A percentile compares a stretch with the other conserved stretches of the same genome.
Conservation (phyloP, 2,888 invertebrate genomes). For the Aleiodes leptofemur region DNA sequence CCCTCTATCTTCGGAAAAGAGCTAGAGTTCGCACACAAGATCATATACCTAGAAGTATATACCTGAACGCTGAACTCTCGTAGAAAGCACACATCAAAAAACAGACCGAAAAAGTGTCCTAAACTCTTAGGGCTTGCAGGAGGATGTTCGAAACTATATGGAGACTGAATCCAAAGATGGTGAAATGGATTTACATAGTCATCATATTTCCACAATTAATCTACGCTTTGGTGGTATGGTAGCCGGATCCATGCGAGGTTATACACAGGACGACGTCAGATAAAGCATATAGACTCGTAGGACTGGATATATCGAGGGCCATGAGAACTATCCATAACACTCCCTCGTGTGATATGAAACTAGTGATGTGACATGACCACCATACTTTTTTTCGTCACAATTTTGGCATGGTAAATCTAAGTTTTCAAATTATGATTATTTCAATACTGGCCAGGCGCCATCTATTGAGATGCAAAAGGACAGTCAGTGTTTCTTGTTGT, state of each 20-base stretch:
- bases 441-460: too few relatives aligned
- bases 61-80: constrained; percentile 34
- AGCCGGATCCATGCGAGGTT: constrained; percentile 25
- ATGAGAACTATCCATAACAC: too few relatives aligned
- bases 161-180: constrained; percentile 49
- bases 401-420: too few relatives aligned
- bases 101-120: constrained; percentile 30
- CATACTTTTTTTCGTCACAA: too few relatives aligned
- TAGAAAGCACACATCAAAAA: constrained; percentile 34
- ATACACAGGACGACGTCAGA: constrained; percentile 7
- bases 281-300: constrained; percentile 37
- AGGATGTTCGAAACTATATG: constrained; percentile 48
- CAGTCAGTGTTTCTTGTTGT: too few relatives aligned
- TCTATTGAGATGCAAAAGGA: too few relatives aligned
- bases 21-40: not conserved
- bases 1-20: too few relatives aligned
- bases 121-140: constrained; percentile 41
- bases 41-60: constrained; percentile 27
- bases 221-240: constrained; percentile 46
- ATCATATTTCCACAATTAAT: constrained; percentile 44
- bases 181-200: constrained; percentile 49
- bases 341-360: too few relatives aligned
- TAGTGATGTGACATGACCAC: too few relatives aligned
- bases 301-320: constrained; percentile 44
- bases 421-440: too few relatives aligned